A percentile compares a stretch with the other conserved stretches of the same genome.
Evolutionary conservation across 2,888 invertebrate genomes (phyloP).

Genomic region (Saturnia pavonia): DNA sequence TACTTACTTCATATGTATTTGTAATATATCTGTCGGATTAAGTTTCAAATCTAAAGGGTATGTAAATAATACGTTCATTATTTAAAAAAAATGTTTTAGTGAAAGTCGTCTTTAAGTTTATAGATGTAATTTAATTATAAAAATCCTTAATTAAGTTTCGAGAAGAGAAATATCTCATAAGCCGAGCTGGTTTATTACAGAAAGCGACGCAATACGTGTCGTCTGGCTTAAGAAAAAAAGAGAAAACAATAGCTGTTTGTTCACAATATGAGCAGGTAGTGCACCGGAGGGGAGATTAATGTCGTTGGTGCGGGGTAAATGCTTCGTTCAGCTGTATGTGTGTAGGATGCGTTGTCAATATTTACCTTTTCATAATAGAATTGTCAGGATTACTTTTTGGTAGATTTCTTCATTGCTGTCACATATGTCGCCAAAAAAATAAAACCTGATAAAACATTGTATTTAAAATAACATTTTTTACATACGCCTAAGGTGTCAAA

Average conservation of each 20-base stretch:
- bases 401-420: too few relatives aligned
- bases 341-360: neutral
- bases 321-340: neutral
- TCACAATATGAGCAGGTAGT: slow-evolving; percentile 31
- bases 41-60: too few relatives aligned
- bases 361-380: neutral
- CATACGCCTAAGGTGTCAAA: too few relatives aligned
- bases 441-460: too few relatives aligned
- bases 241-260: slow-evolving; percentile 28
- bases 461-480: too few relatives aligned
- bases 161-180: slow-evolving; percentile 22
- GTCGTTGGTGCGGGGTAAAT: slow-evolving; percentile 24
- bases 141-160: too few relatives aligned
- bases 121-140: too few relatives aligned
- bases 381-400: neutral
- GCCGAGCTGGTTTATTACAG: slow-evolving; percentile 29
- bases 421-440: too few relatives aligned
- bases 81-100: too few relatives aligned
- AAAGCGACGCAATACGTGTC: slow-evolving; percentile 33
- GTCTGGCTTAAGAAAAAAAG: slow-evolving; percentile 39
- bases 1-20: neutral
- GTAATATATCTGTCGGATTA: neutral
- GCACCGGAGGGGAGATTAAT: slow-evolving; percentile 35
- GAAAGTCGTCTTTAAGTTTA: too few relatives aligned
- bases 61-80: too few relatives aligned